These are phyloP conservation scores for Ursus arctos DNA, from an alignment of 2,113 vertebrate species.

Conservation along the genomic window DNA sequence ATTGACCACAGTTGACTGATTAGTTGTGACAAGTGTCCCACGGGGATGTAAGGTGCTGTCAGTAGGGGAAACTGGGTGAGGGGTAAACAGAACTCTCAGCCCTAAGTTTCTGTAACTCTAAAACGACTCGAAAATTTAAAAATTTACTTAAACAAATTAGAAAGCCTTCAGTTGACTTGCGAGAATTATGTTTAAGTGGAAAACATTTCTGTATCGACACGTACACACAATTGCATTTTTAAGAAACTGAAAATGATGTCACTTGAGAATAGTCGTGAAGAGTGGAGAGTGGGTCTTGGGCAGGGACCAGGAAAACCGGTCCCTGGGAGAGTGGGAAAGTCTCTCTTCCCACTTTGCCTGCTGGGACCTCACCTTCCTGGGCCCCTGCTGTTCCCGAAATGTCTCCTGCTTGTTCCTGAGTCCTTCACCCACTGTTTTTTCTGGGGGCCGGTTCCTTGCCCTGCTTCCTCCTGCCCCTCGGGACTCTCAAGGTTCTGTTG, in stretches of 20 bases:
- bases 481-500: neutral
- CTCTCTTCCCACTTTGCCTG: neutral
- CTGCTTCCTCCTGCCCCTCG: neutral
- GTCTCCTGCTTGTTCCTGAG: neutral
- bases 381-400: accelerated
- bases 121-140: neutral
- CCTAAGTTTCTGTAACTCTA: too few relatives aligned
- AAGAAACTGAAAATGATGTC: neutral
- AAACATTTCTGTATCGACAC: neutral
- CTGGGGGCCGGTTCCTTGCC: neutral
- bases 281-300: too few relatives aligned
- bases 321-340: neutral
- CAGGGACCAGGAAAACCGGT: too few relatives aligned
- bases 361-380: neutral
- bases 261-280: neutral
- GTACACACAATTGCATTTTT: too few relatives aligned
- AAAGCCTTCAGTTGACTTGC: neutral
- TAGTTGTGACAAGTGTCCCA: too few relatives aligned
- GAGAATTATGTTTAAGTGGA: neutral
- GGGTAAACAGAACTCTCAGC: too few relatives aligned
- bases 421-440: too few relatives aligned
- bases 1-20: too few relatives aligned
- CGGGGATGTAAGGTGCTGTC: too few relatives aligned
- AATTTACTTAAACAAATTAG: neutral
- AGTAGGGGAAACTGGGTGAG: too few relatives aligned